Percentiles rank a stretch among this genome's conserved stretches.
phyloP scores from a whole-genome alignment of 2,113 vertebrate genomes.

The Chaetura pelagica region DNA sequence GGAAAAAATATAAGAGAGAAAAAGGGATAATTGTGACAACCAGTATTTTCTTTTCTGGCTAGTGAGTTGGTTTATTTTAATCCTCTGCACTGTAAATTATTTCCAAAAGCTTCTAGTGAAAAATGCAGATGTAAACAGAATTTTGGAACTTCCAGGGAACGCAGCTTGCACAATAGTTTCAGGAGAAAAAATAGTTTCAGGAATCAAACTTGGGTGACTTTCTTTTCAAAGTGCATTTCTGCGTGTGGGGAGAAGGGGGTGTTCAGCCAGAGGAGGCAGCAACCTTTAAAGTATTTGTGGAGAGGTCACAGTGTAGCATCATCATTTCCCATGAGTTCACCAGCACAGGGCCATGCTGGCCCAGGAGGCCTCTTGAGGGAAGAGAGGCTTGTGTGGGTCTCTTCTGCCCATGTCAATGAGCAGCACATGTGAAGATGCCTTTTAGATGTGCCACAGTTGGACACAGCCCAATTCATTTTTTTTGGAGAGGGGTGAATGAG shows the following conservation, averaged over 20 bases:
- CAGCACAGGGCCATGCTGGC: not conserved
- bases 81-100: not conserved
- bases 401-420: not conserved
- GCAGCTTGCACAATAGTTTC: not conserved
- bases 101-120: constrained; percentile 13
- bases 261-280: not conserved
- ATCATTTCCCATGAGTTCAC: not conserved
- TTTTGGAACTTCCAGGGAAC: not conserved
- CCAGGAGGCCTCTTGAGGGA: not conserved
- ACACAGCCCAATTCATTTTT: not conserved
- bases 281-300: not conserved
- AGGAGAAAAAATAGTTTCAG: not conserved
- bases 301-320: not conserved
- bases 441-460: not conserved
- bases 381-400: not conserved
- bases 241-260: not conserved
- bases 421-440: not conserved
- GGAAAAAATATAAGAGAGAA: not conserved
- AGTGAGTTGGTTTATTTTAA: not conserved
- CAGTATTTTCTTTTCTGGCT: not conserved
- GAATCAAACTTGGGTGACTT: not conserved
- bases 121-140: not conserved
- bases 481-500: not conserved
- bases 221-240: not conserved
- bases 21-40: not conserved